Conservation (phyloP, 2,888 invertebrate species). For the Halocaridina rubra region DNA sequence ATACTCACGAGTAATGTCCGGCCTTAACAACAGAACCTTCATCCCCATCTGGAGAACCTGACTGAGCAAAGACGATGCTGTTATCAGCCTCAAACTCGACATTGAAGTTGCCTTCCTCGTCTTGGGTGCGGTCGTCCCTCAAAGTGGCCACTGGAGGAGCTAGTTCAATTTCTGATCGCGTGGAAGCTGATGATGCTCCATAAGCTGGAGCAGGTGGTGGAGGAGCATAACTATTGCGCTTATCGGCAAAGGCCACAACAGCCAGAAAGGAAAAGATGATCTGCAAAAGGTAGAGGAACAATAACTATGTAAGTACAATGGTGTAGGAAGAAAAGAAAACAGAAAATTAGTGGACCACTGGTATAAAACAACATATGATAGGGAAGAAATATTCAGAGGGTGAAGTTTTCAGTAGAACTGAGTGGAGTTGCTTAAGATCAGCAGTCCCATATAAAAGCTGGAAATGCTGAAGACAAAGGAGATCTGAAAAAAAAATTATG, state of each 20-base stretch:
- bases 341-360: too few species aligned
- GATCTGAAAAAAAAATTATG: too few species aligned
- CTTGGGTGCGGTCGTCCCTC: conserved; percentile 41
- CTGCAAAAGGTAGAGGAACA: too few species aligned
- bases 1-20: conserved; percentile 50
- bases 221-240: not conserved
- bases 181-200: not conserved
- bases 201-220: not conserved
- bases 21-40: conserved; percentile 37
- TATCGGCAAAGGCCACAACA: not conserved
- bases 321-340: too few species aligned
- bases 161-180: not conserved
- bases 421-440: too few species aligned
- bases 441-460: too few species aligned
- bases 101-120: conserved; percentile 38
- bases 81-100: conserved; percentile 55
- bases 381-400: too few species aligned
- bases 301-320: too few species aligned
- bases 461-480: too few species aligned
- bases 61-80: conserved; percentile 43
- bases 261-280: not conserved
- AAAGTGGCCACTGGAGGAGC: conserved; percentile 19
- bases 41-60: conserved; percentile 33
- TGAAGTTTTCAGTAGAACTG: too few species aligned
- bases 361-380: too few species aligned